These are phyloP conservation scores for Drosophila carrolli DNA, from an alignment of 1,140 invertebrate species.

Conservation along the genomic window DNA sequence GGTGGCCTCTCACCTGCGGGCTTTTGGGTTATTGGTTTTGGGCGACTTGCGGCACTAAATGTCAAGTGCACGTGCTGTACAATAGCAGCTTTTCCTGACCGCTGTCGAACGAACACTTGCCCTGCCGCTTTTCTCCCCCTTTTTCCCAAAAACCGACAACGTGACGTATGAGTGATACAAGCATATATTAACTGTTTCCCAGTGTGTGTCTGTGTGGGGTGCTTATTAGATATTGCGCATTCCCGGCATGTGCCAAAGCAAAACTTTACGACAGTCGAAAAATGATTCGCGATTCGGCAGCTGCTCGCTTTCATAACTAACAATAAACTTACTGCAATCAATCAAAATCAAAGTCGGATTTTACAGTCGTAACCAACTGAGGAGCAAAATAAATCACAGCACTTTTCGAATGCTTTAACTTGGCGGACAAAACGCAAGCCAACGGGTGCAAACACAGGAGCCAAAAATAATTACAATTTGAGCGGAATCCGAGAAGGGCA, in stretches of 20 bases:
- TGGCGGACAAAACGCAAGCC: constrained; percentile 13
- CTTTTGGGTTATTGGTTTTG: constrained; percentile 49
- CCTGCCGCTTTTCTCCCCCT: not conserved
- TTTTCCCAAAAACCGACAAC: constrained; percentile 41
- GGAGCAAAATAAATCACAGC: constrained; percentile 67
- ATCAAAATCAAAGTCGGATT: constrained; percentile 25
- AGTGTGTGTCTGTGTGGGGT: constrained; percentile 16
- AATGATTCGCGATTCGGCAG: constrained; percentile 62
- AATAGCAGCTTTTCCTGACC: constrained; percentile 41
- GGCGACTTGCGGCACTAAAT: constrained; percentile 68
- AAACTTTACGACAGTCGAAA: constrained; percentile 66
- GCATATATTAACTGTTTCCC: constrained; percentile 34
- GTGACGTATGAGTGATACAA: constrained; percentile 78
- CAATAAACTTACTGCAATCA: constrained; percentile 43
- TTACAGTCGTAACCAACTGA: constrained; percentile 46
- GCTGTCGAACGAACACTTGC: constrained; percentile 27
- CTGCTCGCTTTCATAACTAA: constrained; percentile 32
- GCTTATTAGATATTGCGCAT: constrained; percentile 79
- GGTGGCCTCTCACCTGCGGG: constrained; percentile 9
- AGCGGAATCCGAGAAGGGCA: constrained; percentile 12
- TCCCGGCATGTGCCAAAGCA: constrained; percentile 56
- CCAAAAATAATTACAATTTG: constrained; percentile 40
- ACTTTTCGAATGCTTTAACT: constrained; percentile 49
- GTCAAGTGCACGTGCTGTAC: constrained; percentile 75
- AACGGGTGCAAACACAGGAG: constrained; percentile 20